Base-by-base conservation (phyloP, 2,797 vertebrate species). In the Pangasius larnaudii region DNA sequence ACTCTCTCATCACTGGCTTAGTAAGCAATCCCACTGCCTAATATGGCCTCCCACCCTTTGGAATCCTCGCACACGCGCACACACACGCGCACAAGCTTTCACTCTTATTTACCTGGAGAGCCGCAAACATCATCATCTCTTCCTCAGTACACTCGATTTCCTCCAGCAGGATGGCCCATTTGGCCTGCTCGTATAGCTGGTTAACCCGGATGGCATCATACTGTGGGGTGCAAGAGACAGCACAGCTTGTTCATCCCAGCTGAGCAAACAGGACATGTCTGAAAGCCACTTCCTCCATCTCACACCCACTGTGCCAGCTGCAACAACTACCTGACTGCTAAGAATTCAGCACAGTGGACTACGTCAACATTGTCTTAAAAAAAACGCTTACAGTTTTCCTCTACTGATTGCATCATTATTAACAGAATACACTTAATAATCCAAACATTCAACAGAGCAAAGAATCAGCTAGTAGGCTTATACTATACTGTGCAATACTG, bases 41-140 rank as follows among this genome's bases (percentile, higher is more conserved):
- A 87, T 80, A 89, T 53, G 81, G 88, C 74, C 49, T 72, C 81
- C 81, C 81, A 90, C 63, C 13, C 69, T 63, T 49, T 72, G 7
- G 63, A 61, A 88, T 88, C 30, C 46, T 90, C 77, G 79, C 39
- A 81, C n/a, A 80, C 84, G 63, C 6, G 56, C 65, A 10, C 33
- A 16, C 11, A 63, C 39, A 42, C 83, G 10, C 18, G 2, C 30
- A 30, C 49, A 27, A 16, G 30, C 53, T 10, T 77, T 51, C 46
- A 67, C 49, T 46, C 22, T 27, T 61, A 87, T 92, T 91, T 95
- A 99, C 99, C 98, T 99, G 99, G 94, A 99, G 94, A 2, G 99
- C 98, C 11, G 99, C 99, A 89, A 99, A 99, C 99, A 99, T 99
- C 99, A 99, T 99, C 98, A 99, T 99, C 94, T 99, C 99, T 92